phyloP scores from a whole-genome alignment of 2,113 vertebrate species.

The Verasper variegatus region DNA sequence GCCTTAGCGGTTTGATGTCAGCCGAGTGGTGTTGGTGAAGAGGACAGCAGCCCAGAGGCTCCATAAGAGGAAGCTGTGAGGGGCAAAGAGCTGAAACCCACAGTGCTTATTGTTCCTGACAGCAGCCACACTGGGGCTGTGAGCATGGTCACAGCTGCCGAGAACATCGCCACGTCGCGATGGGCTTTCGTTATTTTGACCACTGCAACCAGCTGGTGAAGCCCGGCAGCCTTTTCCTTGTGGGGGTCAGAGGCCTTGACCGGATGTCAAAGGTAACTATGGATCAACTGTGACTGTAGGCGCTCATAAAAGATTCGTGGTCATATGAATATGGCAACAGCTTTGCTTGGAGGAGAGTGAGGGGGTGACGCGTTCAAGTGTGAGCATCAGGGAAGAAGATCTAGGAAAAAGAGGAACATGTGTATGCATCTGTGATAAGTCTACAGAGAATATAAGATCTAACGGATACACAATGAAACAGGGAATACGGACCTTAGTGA shows the following conservation, averaged over 20 bases:
- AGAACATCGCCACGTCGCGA: constrained; percentile 61
- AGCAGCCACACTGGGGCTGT: constrained; percentile 76
- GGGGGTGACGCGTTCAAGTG: background rate
- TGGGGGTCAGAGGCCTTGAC: constrained; percentile 49
- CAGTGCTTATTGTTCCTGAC: constrained; percentile 77
- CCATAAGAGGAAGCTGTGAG: constrained; percentile 49
- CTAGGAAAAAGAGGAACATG: background rate
- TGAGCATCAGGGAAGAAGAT: background rate
- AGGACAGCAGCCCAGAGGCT: constrained; percentile 59
- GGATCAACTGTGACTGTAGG: constrained; percentile 70
- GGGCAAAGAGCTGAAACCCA: constrained; percentile 43
- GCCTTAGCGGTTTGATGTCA: constrained; percentile 38
- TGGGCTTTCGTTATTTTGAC: constrained; percentile 52
- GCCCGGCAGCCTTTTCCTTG: constrained; percentile 52
- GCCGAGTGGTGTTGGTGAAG: constrained; percentile 15
- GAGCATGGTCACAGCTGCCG: constrained; percentile 66
- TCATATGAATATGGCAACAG: constrained; percentile 28
- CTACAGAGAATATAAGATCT: too few relatives aligned
- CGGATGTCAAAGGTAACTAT: constrained; percentile 55
- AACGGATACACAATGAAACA: too few relatives aligned
- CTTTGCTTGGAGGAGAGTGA: constrained; percentile 10
- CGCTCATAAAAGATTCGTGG: constrained; percentile 31
- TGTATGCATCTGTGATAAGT: background rate
- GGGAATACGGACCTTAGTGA: too few relatives aligned
- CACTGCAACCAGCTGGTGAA: constrained; percentile 38